Percentiles rank a stretch among this genome's conserved stretches.
These are phyloP conservation scores for Eufriesea mexicana DNA, from an alignment of 1,140 invertebrate genomes.

Conservation along the genomic window DNA sequence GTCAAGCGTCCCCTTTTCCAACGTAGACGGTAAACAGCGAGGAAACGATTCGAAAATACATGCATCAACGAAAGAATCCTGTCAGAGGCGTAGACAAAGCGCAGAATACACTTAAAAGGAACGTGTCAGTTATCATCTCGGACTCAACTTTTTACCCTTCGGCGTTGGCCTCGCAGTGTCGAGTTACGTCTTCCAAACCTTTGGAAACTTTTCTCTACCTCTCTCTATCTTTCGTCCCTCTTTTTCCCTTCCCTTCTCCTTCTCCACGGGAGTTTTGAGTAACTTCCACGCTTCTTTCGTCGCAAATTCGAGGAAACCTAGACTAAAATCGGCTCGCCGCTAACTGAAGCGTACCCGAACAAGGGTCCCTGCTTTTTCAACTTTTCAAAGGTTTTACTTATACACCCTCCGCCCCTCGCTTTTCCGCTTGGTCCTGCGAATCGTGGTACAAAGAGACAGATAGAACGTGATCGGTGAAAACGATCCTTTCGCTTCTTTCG, in stretches of 20 bases:
- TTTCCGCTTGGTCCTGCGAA: not conserved
- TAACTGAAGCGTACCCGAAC: not conserved
- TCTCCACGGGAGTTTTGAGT: not conserved
- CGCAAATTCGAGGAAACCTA: not conserved
- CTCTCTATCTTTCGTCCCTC: no score
- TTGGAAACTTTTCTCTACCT: not conserved
- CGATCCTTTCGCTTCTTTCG: no score
- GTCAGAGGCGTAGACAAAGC: constrained; percentile 4
- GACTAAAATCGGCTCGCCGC: not conserved
- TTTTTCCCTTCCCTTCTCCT: no score
- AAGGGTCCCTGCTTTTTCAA: not conserved
- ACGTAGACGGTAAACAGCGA: constrained; percentile 29
- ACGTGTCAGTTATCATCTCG: constrained; percentile 33
- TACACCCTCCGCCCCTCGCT: no score
- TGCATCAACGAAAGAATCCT: constrained; percentile 7
- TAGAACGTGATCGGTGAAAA: not conserved
- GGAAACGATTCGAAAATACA: constrained; percentile 34
- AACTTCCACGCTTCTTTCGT: not conserved
- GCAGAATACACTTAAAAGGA: constrained; percentile 1
- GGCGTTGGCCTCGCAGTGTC: not conserved
- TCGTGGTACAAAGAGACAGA: not conserved
- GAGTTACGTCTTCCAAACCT: constrained; percentile 10
- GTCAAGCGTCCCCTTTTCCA: not conserved
- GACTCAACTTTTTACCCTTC: constrained; percentile 21
- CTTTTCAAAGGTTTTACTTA: not conserved